Conservation (phyloP, 1,140 invertebrate species). For the Melanaphis sacchari region DNA sequence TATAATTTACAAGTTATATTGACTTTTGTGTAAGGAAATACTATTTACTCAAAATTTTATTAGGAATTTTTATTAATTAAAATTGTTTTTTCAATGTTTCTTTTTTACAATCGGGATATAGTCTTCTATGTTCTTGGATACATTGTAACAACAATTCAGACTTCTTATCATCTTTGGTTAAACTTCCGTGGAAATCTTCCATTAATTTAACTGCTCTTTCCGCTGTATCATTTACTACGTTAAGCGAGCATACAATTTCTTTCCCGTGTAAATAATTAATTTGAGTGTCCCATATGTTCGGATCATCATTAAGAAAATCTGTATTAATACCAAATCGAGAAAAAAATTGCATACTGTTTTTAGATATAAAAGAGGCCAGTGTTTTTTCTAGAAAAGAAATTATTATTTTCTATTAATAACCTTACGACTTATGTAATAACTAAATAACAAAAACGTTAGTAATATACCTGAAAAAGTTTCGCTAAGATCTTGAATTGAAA, state of each 20-base stretch:
- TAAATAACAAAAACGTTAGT: neutral
- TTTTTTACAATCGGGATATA: neutral
- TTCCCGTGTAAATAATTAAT: neutral
- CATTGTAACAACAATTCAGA: neutral
- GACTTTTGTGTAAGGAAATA: too few species aligned
- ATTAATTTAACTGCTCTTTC: constrained; percentile 6
- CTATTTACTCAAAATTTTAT: too few species aligned
- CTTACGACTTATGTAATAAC: neutral
- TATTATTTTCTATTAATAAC: neutral
- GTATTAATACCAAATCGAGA: neutral
- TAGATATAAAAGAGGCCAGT: neutral
- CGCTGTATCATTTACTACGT: neutral
- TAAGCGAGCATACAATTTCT: neutral
- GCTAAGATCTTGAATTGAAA: neutral
- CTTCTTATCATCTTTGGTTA: neutral
- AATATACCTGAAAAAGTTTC: neutral
- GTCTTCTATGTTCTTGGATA: neutral
- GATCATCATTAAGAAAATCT: neutral
- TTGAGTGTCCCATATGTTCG: neutral
- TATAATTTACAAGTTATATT: too few species aligned
- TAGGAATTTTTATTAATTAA: neutral
- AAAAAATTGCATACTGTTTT: neutral
- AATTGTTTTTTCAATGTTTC: constrained; percentile 7
- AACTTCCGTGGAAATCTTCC: neutral
- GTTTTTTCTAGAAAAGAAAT: neutral